Conservation (phyloP, 2,797 vertebrate genomes). For the Zenarchopterus dispar region DNA sequence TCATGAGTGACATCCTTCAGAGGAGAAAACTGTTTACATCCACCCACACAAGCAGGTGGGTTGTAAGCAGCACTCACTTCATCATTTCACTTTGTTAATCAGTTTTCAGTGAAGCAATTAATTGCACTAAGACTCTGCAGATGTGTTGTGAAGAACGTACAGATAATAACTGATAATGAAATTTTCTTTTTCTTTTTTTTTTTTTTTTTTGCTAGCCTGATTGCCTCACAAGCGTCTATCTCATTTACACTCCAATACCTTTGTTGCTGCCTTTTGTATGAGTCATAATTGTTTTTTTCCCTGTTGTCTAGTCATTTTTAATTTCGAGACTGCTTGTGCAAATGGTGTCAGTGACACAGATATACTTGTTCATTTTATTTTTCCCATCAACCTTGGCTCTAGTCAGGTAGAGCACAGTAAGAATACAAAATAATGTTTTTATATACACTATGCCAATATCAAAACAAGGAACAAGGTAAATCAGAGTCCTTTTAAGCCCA, state of each 20-base stretch:
- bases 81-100: slow-evolving; percentile 8
- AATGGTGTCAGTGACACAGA: slow-evolving; percentile 29
- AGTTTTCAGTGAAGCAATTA: slow-evolving; percentile 22
- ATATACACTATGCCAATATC: background rate
- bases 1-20: slow-evolving; percentile 30
- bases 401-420: slow-evolving; percentile 7
- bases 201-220: slow-evolving; percentile 4
- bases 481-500: too few relatives aligned
- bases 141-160: slow-evolving; percentile 34
- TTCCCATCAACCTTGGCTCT: slow-evolving; percentile 17
- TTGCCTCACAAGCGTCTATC: slow-evolving; percentile 12
- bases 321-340: slow-evolving; percentile 21
- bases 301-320: slow-evolving; percentile 26
- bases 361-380: slow-evolving; percentile 25
- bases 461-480: too few relatives aligned
- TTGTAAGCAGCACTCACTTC: slow-evolving; percentile 41
- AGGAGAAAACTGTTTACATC: slow-evolving; percentile 18
- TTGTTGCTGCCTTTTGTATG: slow-evolving; percentile 19
- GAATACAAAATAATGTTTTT: background rate
- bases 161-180: slow-evolving; percentile 18
- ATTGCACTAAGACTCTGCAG: slow-evolving; percentile 12
- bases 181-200: slow-evolving; percentile 10
- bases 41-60: slow-evolving; percentile 35
- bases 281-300: slow-evolving; percentile 19
- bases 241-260: slow-evolving; percentile 32